Base-by-base conservation (phyloP, 2,113 vertebrate genomes). In the Takifugu flavidus region DNA sequence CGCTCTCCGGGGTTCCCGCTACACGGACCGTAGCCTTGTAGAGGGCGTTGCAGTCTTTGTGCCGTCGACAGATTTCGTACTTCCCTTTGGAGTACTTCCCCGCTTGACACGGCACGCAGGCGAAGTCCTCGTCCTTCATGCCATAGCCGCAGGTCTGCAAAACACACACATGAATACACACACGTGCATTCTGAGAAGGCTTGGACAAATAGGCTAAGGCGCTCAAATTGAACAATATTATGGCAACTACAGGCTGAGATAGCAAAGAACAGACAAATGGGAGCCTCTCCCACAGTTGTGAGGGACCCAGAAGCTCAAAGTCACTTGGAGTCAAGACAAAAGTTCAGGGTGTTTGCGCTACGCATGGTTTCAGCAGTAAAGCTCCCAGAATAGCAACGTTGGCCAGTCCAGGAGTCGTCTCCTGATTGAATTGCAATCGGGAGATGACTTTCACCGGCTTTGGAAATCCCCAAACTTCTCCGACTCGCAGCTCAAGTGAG, bases 51-150 rank as follows among this genome's bases (percentile, higher is more conserved):
- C 97, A 99, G 88, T 99, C 95, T 77, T 96, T 99, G 82, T 99
- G 96, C 2, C 97, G 86, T 54, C 95, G 87, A 89, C 96, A 99
- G 79, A 98, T 98, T 89, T 99, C 95, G 70, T 99, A 99, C 43
- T 94, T 96, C 57, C 97, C 97, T 86, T 91, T 96, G 61, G 97
- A 99, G 62, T 96, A 98, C 78, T 98, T 98, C 75, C 96, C 96
- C 0, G 93, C 88, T 0, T 92, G 92, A 72, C 96, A 99, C 7
- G 94, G 88, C 47, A 94, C 62, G 1, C 97, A 99, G 77, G 90
- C 85, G 0, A 97, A 99, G 82, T 94, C 94, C 6, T 98, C 95
- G 0, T 98, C 96, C 80, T 93, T 98, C 81, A 90, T 89, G 49
- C 97, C 96, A 0, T 95, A 96, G 27, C 95, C 95, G 31, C 97